Evolutionary conservation across 2,797 vertebrate species (phyloP), one percentile per base, ranked within the genome.

Genomic region (Capromys pilorides): DNA sequence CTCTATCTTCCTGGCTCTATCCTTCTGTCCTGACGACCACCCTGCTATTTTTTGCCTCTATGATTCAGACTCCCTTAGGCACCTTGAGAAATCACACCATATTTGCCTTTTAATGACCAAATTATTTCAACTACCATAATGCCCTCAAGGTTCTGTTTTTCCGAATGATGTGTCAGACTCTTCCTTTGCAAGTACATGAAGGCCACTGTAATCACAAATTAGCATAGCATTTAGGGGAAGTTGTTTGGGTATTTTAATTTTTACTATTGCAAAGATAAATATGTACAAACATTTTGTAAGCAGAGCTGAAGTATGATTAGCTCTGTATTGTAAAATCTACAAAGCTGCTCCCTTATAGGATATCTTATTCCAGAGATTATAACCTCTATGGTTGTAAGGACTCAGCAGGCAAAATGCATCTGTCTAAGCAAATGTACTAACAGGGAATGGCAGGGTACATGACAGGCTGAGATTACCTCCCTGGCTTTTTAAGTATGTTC

Each of bases 201-300:
- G 73, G 26, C 41, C 41, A 31, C 41, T 77, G 26, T 11, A 28
- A 28, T 75, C 24, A 75, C n/a, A 88, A 2, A 64, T 33, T 62
- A 62, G 80, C 4, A 59, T 3, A 84, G 31, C 49, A 90, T 9
- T 78, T 49, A 18, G 31, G 36, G 67, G 14, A 21, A 7, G 14
- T 3, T 8, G n/a, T 67, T 81, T 21, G 26, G 10, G 79, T 39
- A 16, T 66, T 87, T 22, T 86, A 78, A 83, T 28, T 79, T 80
- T 77, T 75, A 73, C 21, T 69, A 3, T 31, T 45, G 31, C 71
- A 89, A 84, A 92, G 33, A 21, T 0, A 7, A 26, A 33, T 21
- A 79, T n/a, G 49, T 41, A 75, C 28, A 86, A 92, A 82, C 36
- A 77, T n/a, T 80, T 87, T 92, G 54, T 54, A 14, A 93, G 39